Evolutionary conservation across 2,797 vertebrate genomes (phyloP), one percentile per base, ranked within the genome.

Genomic region (Pristis pectinata): DNA sequence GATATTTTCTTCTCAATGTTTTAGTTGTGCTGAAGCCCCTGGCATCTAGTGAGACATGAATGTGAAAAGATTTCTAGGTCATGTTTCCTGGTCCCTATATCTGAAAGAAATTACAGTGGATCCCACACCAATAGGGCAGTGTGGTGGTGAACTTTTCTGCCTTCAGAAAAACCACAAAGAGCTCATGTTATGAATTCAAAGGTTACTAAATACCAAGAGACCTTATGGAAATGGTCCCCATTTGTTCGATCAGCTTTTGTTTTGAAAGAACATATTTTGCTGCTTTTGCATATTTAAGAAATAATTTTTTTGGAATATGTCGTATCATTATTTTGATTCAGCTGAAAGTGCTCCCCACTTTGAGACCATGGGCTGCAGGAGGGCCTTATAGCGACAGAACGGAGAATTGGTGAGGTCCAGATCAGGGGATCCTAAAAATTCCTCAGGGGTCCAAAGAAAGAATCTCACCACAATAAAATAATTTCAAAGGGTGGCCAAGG

Each of bases 61-160:
- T 93, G 53, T n/a, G 41, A 83, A 83, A 94, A 93, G 83, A 95
- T 95, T 96, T 96, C 92, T 96, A 96, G 95, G 96, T 95, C 96
- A 96, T 53, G 94, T 89, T 96, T 96, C 19, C 6, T 96, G 96
- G 95, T 70, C 96, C 95, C 72, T 94, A 94, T 61, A 95, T 94
- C 74, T 74, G 96, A 96, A 96, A 97, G 97, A 96, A 98, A 97
- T 96, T 94, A 95, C 96, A 96, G 96, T 95, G 96, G 96, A 96
- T 96, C 95, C 95, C 95, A 95, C 95, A 95, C 96, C 96, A 96
- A 96, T 67, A 96, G 95, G 96, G 95, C 95, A 95, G 95, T 95
- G 0, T 95, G 95, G 95, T 95, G 94, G 59, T 0, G 95, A 96
- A 95, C 95, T 95, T 37, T 96, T 96, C 95, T 95, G 96, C 95